A percentile compares a stretch with the other conserved stretches of the same genome.
These are phyloP conservation scores for Crypturellus tataupa DNA, from an alignment of 2,797 vertebrate species.

Conservation along the genomic window DNA sequence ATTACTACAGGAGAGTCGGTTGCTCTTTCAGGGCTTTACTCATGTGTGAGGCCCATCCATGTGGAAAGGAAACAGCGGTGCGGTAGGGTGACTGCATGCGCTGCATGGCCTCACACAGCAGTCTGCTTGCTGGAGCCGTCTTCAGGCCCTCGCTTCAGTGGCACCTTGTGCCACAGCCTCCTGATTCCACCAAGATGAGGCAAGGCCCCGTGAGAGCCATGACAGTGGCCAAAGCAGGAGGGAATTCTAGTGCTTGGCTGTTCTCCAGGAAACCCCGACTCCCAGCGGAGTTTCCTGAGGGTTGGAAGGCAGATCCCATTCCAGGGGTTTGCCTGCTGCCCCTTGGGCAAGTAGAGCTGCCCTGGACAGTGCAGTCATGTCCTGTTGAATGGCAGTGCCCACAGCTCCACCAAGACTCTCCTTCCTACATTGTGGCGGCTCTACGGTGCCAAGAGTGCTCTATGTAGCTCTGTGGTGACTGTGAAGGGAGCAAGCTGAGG, in stretches of 20 bases:
- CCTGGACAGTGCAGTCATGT: neutral
- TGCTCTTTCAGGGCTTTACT: slow-evolving; percentile 18
- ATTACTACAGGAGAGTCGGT: neutral
- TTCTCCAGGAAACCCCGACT: neutral
- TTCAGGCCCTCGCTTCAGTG: neutral
- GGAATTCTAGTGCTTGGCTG: neutral
- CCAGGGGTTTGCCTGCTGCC: neutral
- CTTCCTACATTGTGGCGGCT: too few species aligned
- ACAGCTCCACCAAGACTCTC: too few species aligned
- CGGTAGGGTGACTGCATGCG: neutral
- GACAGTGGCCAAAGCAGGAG: neutral
- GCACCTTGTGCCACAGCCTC: too few species aligned
- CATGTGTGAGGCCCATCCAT: neutral
- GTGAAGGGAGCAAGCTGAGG: neutral
- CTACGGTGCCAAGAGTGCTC: too few species aligned
- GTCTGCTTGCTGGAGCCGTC: neutral
- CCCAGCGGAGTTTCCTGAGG: neutral
- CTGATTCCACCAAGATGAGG: neutral
- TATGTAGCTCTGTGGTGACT: too few species aligned
- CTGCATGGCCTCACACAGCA: fast-evolving
- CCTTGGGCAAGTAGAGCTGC: neutral
- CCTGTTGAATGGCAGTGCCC: too few species aligned
- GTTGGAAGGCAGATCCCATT: neutral
- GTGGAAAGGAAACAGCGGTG: neutral
- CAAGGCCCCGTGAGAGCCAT: neutral